Evolutionary conservation across 2,113 vertebrate genomes (phyloP), one percentile per base, ranked within the genome.

Genomic region (Asarcornis scutulata): DNA sequence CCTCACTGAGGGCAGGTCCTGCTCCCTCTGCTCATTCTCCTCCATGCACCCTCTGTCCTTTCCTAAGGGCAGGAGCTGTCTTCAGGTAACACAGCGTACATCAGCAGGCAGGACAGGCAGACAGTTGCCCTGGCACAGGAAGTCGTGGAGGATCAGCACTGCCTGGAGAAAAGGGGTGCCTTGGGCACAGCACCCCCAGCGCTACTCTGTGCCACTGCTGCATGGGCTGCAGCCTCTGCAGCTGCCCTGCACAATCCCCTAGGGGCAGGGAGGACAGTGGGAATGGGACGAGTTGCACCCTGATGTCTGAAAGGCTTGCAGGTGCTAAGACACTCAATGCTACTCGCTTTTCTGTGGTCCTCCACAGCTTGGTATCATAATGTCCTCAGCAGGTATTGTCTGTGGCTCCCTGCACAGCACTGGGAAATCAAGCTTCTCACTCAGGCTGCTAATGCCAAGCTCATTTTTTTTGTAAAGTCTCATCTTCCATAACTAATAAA

Each of bases 211-310:
- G 50, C n/a, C 3, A 0, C 31, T 7, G 2, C 53, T 80, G n/a
- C 25, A 1, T 17, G 52, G 60, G 53, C 72, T 76, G 27, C 67
- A 76, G 76, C 46, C 40, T 85, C 40, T 1, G 0, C 16, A 55
- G 40, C 60, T 86, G 18, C 13, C 31, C 15, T 32, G 40, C 21
- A 17, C 1, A 1, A 53, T 90, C 17, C 8, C 13, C 32, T 71
- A 14, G 21, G 42, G 9, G 36, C 3, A 1, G 25, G 17, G n/a
- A 80, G 55, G 40, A 32, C 5, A n/a, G 31, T 0, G 0, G 38
- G 9, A 79, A 15, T 0, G 3, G 71, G 22, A 7, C 14, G 4
- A 76, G 3, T 34, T 80, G 62, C 20, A 52, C 6, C n/a, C 48
- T 23, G 48, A 13, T 50, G 4, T 34, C 29, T 0, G 0, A 36